A percentile compares a stretch with the other conserved stretches of the same genome.
phyloP scores from a whole-genome alignment of 2,888 invertebrate species.

The Ischnura elegans region DNA sequence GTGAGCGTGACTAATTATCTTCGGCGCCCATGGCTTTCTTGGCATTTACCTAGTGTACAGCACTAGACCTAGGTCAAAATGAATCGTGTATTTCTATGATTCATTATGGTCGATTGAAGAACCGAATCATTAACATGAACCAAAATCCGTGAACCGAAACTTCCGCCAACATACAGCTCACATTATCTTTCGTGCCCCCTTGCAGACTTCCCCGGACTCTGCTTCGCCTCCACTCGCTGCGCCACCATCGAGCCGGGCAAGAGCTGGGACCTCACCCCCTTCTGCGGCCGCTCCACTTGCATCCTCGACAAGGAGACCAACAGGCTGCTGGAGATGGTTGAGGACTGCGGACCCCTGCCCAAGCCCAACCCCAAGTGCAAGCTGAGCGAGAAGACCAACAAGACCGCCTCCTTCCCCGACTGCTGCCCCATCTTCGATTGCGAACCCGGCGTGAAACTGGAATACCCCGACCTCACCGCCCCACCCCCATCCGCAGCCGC shows the following conservation, averaged over 20 bases:
- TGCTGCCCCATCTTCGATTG: conserved; percentile 93
- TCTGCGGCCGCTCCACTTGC: conserved; percentile 95
- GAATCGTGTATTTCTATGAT: too few relatives aligned
- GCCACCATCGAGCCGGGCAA: conserved; percentile 92
- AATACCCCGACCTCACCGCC: conserved; percentile 90
- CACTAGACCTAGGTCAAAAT: too few relatives aligned
- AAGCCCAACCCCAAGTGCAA: conserved; percentile 93
- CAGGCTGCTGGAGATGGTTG: conserved; percentile 88
- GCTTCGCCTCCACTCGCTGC: conserved; percentile 94
- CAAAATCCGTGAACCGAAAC: too few relatives aligned
- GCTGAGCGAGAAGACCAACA: conserved; percentile 91
- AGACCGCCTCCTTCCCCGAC: conserved; percentile 91
- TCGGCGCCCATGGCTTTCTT: too few relatives aligned
- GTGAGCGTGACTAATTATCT: too few relatives aligned
- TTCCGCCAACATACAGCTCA: too few relatives aligned
- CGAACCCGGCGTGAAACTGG: conserved; percentile 90
- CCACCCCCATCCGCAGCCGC: conserved; percentile 77
- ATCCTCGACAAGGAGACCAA: conserved; percentile 87
- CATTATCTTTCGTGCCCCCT: conserved; percentile 70
- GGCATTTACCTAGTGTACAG: too few relatives aligned
- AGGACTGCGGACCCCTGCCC: conserved; percentile 94
- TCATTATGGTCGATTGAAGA: too few relatives aligned
- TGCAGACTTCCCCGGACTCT: conserved; percentile 93
- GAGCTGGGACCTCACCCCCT: conserved; percentile 91
- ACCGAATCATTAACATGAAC: too few relatives aligned